A percentile compares a stretch with the other conserved stretches of the same genome.
phyloP scores from a whole-genome alignment of 53 echinoderm and acorn worm species.

The Mesocentrotus franciscanus region DNA sequence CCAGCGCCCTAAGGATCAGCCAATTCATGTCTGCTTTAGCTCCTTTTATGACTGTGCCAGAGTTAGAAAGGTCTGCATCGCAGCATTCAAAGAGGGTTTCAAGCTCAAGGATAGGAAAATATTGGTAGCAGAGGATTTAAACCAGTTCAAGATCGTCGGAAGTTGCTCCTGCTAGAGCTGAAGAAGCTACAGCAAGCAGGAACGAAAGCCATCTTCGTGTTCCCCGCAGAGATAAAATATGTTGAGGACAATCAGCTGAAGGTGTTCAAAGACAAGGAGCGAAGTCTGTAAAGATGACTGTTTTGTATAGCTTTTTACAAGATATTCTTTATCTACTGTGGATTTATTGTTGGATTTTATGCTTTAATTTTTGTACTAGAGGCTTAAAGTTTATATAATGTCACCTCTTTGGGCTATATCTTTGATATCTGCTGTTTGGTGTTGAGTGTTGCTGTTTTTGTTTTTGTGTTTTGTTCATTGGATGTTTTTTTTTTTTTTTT shows the following conservation, averaged over 20 bases:
- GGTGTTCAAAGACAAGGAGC: neutral
- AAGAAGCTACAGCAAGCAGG: constrained; percentile 31
- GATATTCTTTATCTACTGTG: no score
- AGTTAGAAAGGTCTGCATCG: neutral
- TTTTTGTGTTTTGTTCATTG: no score
- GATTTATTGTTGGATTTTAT: no score
- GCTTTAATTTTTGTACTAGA: no score
- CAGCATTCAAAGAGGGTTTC: constrained; percentile 23
- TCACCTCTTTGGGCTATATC: no score
- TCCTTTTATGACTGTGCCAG: no score
- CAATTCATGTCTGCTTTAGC: constrained; percentile 30
- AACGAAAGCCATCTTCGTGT: neutral
- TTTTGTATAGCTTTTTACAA: no score
- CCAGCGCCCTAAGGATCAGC: constrained; percentile 17
- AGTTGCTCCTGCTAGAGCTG: neutral
- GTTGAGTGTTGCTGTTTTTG: no score
- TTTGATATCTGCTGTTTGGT: no score
- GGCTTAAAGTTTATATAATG: no score
- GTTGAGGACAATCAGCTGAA: constrained; percentile 17
- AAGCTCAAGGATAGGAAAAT: constrained; percentile 8
- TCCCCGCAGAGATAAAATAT: neutral
- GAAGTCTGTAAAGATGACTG: no score
- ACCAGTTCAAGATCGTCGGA: neutral
- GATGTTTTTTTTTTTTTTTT: no score
- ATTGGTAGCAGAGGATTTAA: constrained; percentile 5